Conservation (phyloP, 2,888 invertebrate species). For the Pseudeuparius sepicola region DNA sequence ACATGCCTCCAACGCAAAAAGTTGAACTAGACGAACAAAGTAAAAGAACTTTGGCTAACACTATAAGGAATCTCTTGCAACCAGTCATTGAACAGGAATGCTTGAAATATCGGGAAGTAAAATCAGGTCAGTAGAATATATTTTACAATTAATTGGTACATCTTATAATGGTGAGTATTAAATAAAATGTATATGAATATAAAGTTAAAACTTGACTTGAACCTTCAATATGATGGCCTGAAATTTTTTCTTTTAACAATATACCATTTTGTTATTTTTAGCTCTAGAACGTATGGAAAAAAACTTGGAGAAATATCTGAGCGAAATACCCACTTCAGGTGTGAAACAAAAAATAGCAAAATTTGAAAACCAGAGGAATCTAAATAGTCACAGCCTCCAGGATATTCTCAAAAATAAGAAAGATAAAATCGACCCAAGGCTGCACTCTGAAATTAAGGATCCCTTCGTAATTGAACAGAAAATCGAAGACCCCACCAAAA, state of each 20-base stretch:
- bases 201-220: too few species aligned
- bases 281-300: constrained; percentile 23
- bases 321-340: constrained; percentile 1
- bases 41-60: constrained; percentile 16
- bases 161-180: too few species aligned
- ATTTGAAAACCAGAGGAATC: too few species aligned
- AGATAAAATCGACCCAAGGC: constrained; percentile 10
- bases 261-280: too few species aligned
- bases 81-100: constrained; percentile 23
- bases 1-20: too few species aligned
- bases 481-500: constrained; percentile 11
- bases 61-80: constrained; percentile 20
- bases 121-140: constrained; percentile 19
- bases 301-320: constrained; percentile 16
- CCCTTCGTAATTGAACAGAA: constrained; percentile 8
- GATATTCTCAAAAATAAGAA: too few species aligned
- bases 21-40: constrained; percentile 18
- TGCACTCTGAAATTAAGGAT: constrained; percentile 11
- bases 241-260: too few species aligned
- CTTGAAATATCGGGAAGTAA: constrained; percentile 23
- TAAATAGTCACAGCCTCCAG: too few species aligned
- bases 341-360: too few species aligned
- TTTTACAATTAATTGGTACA: too few species aligned
- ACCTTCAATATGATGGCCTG: too few species aligned
- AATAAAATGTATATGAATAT: too few species aligned